A percentile compares a stretch with the other conserved stretches of the same genome.
These are phyloP conservation scores for Drosophila kurseongensis DNA, from an alignment of 1,140 invertebrate genomes.

Conservation along the genomic window DNA sequence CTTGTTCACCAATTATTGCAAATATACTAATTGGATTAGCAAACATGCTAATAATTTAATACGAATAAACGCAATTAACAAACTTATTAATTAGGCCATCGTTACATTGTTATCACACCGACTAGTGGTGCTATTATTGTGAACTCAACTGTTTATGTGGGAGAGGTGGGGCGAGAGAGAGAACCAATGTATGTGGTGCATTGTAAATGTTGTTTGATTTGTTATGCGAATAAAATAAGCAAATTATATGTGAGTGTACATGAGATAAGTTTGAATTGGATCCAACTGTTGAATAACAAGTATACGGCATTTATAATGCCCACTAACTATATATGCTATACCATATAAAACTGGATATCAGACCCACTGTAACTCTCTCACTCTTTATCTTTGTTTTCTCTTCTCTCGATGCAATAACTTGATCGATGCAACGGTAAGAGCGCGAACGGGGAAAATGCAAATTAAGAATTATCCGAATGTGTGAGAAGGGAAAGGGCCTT, in stretches of 20 bases:
- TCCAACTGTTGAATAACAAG: slow-evolving; percentile 35
- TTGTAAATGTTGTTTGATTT: slow-evolving; percentile 15
- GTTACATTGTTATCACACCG: background rate
- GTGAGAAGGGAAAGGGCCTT: background rate
- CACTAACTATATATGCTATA: slow-evolving; percentile 4
- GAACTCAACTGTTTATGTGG: slow-evolving; percentile 6
- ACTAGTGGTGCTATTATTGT: background rate
- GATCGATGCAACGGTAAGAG: slow-evolving; percentile 16
- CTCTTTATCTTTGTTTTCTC: background rate
- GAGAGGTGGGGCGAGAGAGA: background rate
- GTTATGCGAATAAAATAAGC: slow-evolving; percentile 3
- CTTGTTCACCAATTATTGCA: background rate
- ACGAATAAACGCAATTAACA: too few relatives aligned
- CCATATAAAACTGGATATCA: slow-evolving; percentile 7
- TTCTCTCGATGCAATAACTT: background rate
- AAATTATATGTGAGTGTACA: slow-evolving; percentile 1
- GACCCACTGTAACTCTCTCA: slow-evolving; percentile 11
- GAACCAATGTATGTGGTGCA: background rate
- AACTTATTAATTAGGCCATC: background rate
- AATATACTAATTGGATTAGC: background rate
- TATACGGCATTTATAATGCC: slow-evolving; percentile 1
- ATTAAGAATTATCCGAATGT: slow-evolving; percentile 5
- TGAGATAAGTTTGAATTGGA: slow-evolving; percentile 4
- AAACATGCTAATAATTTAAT: background rate
- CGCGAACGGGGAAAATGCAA: slow-evolving; percentile 10